Percentiles rank a stretch among this genome's conserved stretches.
Conservation (phyloP, 2,797 vertebrate genomes). For the Pogoniulus pusillus region DNA sequence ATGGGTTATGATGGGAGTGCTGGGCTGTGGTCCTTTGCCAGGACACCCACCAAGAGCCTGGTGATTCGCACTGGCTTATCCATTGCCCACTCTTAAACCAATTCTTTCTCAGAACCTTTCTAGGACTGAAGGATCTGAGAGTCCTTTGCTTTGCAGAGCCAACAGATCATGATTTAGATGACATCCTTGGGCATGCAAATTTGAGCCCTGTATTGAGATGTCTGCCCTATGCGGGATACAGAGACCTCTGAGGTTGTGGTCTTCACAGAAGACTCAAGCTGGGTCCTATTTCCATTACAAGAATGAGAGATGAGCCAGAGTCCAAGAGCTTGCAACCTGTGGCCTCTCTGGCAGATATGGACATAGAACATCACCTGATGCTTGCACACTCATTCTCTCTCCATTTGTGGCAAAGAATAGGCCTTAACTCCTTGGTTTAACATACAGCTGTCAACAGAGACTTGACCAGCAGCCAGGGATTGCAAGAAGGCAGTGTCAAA, state of each 20-base stretch:
- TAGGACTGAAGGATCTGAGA: not conserved
- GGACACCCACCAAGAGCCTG: not conserved
- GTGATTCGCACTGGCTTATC: not conserved
- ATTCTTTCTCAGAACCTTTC: not conserved
- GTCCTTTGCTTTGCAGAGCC: not conserved
- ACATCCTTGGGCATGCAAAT: fast-evolving
- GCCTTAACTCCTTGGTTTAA: not conserved
- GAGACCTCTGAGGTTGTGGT: not conserved
- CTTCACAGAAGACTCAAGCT: not conserved
- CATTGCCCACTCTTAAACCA: not conserved
- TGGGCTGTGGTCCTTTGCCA: not conserved
- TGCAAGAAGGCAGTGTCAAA: not conserved
- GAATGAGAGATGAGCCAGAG: not conserved
- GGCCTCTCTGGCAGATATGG: not conserved
- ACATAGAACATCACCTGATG: not conserved
- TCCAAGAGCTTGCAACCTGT: fast-evolving
- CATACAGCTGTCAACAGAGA: not conserved
- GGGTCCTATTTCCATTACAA: not conserved
- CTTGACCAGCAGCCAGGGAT: not conserved
- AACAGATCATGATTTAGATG: not conserved
- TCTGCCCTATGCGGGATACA: not conserved
- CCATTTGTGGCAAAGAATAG: not conserved
- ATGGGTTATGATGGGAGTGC: fast-evolving
- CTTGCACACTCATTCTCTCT: not conserved
- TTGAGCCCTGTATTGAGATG: not conserved